phyloP scores from a whole-genome alignment of 1,140 invertebrate species.

The Eumeta japonica region DNA sequence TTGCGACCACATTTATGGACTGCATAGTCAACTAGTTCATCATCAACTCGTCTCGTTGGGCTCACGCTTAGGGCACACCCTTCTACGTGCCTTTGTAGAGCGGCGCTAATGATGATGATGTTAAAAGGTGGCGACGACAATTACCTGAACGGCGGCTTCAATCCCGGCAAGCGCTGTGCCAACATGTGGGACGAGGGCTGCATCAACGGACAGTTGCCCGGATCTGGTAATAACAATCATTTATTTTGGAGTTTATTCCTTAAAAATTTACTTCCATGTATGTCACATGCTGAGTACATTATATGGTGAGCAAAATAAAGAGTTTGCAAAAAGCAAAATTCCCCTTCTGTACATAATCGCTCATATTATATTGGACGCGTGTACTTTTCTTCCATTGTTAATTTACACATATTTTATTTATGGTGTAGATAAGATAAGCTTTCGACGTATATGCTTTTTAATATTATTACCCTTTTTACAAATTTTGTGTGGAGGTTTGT shows the following conservation, averaged over 20 bases:
- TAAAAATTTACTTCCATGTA: no score
- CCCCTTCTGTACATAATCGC: neutral
- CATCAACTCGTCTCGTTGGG: neutral
- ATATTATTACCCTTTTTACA: no score
- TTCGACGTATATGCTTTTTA: no score
- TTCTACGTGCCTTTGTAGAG: neutral
- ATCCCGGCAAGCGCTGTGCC: conserved; percentile 32
- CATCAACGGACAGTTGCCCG: conserved; percentile 21
- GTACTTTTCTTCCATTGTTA: no score
- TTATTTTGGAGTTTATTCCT: neutral
- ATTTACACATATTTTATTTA: no score
- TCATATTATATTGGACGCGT: no score
- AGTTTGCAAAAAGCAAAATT: neutral
- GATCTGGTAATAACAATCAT: conserved; percentile 27
- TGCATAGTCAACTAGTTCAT: no score
- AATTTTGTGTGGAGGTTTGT: no score
- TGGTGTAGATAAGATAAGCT: no score
- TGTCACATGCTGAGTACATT: neutral
- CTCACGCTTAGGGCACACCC: neutral
- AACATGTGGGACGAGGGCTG: conserved; percentile 39
- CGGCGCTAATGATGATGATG: no score
- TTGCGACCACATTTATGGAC: no score
- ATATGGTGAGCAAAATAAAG: neutral
- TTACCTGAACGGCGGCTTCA: conserved; percentile 29
- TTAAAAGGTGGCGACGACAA: conserved; percentile 29